Evolutionary conservation across 2,113 vertebrate genomes (phyloP), one percentile per base, ranked within the genome.

Genomic region (Pithys albifrons): DNA sequence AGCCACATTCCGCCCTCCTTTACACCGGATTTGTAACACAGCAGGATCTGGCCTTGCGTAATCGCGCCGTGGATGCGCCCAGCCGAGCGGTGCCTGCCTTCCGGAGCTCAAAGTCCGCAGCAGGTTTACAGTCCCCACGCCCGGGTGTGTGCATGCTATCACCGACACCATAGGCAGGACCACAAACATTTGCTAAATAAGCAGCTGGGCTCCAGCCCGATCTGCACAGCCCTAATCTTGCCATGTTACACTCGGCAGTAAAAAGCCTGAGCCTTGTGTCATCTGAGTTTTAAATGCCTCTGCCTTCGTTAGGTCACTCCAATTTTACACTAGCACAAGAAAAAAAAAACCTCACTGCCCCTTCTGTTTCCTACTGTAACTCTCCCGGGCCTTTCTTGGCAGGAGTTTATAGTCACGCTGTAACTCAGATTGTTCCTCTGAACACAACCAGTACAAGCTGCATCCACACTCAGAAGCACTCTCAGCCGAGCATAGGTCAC

Each of bases 351-450:
- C 85, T 85, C 78, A 22, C 58, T 20, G 8, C 89, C 88, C 89
- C 78, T 93, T 85, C 85, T 93, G 95, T 49, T 93, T 91, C 94
- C 91, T 93, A 96, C 89, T 91, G 95, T 94, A 96, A 91, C 82
- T 93, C 87, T 87, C 88, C 71, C 8, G 75, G 77, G 93, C 62
- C 55, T 71, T 74, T 90, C 91, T 71, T 95, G 93, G 94, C 93
- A 96, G 82, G 81, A 91, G 82, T 65, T 85, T 58, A 35, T 2
- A 85, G 81, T 89, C 91, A 82, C 5, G 9, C 78, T 83, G 81
- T 55, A 95, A 85, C 74, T 91, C 78, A 3, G 67, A 61, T 9
- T 85, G 75, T 90, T 93, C 81, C 78, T 91, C 59, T 4, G 3
- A 82, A 85, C 78, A 72, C 80, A 67, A 64, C 58, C 39, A 70